Conservation (phyloP, 1,140 invertebrate species). For the Dryas iulia region DNA sequence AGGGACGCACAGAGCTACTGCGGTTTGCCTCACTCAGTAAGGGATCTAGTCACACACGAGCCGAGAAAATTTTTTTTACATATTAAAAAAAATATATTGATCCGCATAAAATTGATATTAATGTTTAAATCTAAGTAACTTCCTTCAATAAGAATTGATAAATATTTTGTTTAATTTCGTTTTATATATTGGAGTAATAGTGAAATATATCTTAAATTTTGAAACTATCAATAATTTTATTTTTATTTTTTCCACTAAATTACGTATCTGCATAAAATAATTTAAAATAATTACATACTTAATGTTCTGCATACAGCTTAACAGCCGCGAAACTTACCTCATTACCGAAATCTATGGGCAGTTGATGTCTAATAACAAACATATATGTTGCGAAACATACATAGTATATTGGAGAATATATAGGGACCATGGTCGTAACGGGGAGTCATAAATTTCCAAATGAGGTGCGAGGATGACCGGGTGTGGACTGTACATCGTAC, state of each 20-base stretch:
- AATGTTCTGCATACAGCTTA: neutral
- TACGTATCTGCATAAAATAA: neutral
- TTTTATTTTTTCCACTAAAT: neutral
- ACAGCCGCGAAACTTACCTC: neutral
- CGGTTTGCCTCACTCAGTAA: neutral
- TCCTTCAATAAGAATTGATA: neutral
- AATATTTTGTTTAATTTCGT: neutral
- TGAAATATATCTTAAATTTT: no score
- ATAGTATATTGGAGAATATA: neutral
- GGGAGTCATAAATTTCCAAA: conserved; percentile 24
- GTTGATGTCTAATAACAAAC: neutral
- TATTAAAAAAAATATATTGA: neutral
- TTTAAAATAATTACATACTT: no score
- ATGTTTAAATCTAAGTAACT: neutral
- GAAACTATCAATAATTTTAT: no score
- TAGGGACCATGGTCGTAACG: conserved; percentile 7
- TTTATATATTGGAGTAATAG: no score
- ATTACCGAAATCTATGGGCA: neutral
- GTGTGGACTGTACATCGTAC: neutral
- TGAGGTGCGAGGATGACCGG: conserved; percentile 18
- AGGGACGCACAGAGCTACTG: conserved; percentile 16
- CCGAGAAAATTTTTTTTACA: neutral
- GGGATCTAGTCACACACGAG: neutral
- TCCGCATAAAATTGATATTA: neutral
- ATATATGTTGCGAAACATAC: neutral